phyloP scores from a whole-genome alignment of 2,113 vertebrate species.

The Thinocorus orbignyianus region DNA sequence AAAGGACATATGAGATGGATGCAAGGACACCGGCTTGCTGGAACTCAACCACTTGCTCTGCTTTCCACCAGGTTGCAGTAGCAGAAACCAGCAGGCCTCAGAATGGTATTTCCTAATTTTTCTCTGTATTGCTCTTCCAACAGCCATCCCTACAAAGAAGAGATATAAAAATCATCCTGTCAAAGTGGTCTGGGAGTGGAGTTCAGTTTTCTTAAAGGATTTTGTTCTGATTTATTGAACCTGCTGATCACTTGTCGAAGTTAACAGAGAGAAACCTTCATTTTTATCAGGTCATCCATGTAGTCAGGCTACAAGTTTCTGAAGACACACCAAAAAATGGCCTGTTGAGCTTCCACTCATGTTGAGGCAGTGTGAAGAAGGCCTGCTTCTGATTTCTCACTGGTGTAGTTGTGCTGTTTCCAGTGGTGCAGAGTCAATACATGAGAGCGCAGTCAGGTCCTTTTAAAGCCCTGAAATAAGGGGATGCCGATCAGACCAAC shows the following conservation, averaged over 20 bases:
- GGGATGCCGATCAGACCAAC: not conserved
- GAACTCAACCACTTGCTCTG: not conserved
- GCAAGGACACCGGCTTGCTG: not conserved
- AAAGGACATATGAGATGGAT: not conserved
- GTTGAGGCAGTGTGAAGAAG: not conserved
- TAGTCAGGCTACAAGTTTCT: not conserved
- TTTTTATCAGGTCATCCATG: not conserved
- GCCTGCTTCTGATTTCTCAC: not conserved
- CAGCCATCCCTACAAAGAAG: not conserved
- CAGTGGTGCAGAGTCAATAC: not conserved
- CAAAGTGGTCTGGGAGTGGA: not conserved
- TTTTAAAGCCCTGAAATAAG: not conserved
- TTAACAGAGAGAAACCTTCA: not conserved
- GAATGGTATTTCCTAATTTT: not conserved
- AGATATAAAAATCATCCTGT: not conserved
- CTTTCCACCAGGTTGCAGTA: not conserved
- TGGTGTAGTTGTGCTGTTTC: not conserved
- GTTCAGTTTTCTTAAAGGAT: not conserved
- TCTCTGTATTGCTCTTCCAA: not conserved
- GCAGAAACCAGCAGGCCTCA: not conserved
- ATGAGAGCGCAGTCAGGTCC: fast-evolving
- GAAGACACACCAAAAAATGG: not conserved
- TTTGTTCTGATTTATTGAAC: not conserved
- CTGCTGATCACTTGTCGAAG: not conserved
- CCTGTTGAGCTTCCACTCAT: not conserved